Base-by-base conservation (phyloP, 2,888 invertebrate species). In the Cordilura impudica region DNA sequence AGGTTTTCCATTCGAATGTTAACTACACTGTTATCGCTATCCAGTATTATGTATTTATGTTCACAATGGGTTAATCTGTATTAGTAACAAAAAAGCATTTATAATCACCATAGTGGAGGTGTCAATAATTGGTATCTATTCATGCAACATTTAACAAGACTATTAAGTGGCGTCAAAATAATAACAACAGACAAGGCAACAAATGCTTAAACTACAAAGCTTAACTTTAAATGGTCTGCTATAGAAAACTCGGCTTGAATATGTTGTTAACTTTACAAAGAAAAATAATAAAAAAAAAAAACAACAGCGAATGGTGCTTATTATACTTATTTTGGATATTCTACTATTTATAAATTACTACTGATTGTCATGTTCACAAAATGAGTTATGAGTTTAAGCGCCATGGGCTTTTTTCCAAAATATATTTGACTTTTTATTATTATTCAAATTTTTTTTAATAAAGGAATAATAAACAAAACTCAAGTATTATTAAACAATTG, bases 91-190 rank as follows among this genome's bases (percentile, higher is more conserved):
- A 51, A 63, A n/a, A n/a, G n/a, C n/a, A n/a, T n/a, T n/a, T 29
- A 47, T 31, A 60, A 54, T 53, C 60, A 60, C 39, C 63, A 18
- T 39, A 45, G 74, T 61, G 75, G 75, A 79, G 75, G 79, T 79
- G 75, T 75, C 70, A 81, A 73, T 81, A 81, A 81, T 81, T 73
- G 73, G 53, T 73, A 77, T 77, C n/a, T 81, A 73, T 76, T 69
- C 80, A 81, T 73, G 77, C 80, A 73, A 73, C 73, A 81, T 66
- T 70, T 81, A 81, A 70, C 77, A 76, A 72, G 47, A 76, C 60
- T 60, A 77, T 80, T 77, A 76, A 79, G 67, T 72, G 75, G 79
- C 79, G 79, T 79, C 75, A 79, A 79, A 75, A 72, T 72, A 79
- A 58, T 67, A 75, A 67, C 61, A 61, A 71, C 63, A 49, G 63